Conservation (phyloP, 1,140 invertebrate species). For the Lepidurus couesii region DNA sequence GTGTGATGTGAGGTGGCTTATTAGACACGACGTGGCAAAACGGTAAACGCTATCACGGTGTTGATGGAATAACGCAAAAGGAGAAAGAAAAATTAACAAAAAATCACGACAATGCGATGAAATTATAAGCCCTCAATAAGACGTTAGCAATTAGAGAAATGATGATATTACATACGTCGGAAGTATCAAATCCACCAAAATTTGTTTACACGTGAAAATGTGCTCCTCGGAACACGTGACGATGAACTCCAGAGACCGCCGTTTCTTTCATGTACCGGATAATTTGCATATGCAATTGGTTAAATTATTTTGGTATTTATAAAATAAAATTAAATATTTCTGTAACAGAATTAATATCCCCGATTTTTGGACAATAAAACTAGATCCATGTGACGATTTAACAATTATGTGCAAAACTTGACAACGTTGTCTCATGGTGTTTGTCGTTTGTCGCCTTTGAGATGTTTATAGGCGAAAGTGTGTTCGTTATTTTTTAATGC, state of each 20-base stretch:
- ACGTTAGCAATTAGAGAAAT: background rate
- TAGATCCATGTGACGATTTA: background rate
- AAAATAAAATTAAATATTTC: no score
- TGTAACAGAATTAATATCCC: no score
- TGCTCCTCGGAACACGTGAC: background rate
- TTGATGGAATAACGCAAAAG: background rate
- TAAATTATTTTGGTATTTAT: no score
- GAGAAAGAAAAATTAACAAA: background rate
- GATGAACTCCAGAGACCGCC: background rate
- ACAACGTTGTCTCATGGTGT: background rate
- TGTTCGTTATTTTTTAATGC: background rate
- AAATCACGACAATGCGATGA: background rate
- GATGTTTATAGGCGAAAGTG: background rate
- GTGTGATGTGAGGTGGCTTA: background rate
- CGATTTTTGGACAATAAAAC: no score
- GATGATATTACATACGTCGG: background rate
- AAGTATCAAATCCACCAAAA: background rate
- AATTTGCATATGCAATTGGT: no score
- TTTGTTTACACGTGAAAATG: background rate
- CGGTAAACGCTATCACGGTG: background rate
- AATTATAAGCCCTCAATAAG: background rate
- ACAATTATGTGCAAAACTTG: background rate
- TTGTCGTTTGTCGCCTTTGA: background rate
- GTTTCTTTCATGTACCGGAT: no score
- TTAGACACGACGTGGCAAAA: background rate